Percentiles rank a stretch among this genome's conserved stretches.
phyloP scores from a whole-genome alignment of 2,797 vertebrate species.

The Phaenicophaeus curvirostris region DNA sequence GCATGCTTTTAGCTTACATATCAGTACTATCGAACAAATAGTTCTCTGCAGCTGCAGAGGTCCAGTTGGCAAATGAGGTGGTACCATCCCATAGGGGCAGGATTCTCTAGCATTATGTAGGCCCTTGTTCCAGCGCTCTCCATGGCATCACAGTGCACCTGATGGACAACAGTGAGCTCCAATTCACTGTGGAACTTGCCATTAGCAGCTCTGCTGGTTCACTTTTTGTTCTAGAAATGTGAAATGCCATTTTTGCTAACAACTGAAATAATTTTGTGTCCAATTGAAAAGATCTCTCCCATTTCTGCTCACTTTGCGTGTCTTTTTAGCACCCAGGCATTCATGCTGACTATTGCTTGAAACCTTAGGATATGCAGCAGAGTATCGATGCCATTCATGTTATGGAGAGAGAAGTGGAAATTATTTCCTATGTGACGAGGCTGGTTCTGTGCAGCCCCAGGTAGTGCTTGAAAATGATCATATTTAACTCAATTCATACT shows the following conservation, averaged over 20 bases:
- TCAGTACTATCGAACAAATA: not conserved
- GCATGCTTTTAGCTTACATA: not conserved
- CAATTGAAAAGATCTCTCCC: not conserved
- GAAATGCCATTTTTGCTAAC: not conserved
- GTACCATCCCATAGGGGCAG: not conserved
- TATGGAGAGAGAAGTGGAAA: not conserved
- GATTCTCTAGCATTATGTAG: not conserved
- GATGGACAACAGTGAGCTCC: not conserved
- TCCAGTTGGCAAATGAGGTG: not conserved
- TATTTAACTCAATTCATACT: not conserved
- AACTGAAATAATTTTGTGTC: not conserved
- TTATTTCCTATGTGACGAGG: not conserved
- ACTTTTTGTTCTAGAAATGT: not conserved
- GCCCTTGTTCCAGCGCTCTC: not conserved
- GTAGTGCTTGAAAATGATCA: not conserved
- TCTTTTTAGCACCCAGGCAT: not conserved
- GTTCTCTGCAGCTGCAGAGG: not conserved
- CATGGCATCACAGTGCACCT: not conserved
- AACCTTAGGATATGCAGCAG: not conserved
- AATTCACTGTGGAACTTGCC: not conserved
- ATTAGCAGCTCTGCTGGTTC: not conserved
- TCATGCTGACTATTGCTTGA: not conserved
- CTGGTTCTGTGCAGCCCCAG: not conserved
- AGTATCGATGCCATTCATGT: not conserved
- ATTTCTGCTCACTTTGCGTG: not conserved